Conservation (phyloP, 2,113 vertebrate species). For the Trichechus manatus region DNA sequence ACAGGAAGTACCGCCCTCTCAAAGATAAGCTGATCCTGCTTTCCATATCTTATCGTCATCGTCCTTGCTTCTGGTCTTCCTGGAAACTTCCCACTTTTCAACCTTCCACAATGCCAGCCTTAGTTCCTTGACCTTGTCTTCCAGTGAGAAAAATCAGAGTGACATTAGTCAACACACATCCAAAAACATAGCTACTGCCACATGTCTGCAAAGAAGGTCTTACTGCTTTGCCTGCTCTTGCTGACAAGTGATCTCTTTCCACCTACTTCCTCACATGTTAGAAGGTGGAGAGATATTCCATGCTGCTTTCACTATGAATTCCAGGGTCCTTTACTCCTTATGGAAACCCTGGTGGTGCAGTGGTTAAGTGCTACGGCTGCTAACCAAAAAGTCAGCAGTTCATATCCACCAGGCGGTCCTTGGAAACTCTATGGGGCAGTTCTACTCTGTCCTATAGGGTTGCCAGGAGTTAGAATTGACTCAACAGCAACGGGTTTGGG, state of each 20-base stretch:
- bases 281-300: background rate
- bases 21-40: background rate
- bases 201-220: background rate
- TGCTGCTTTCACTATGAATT: background rate
- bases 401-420: too few relatives aligned
- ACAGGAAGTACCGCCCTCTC: background rate
- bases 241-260: background rate
- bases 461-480: too few relatives aligned
- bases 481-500: too few relatives aligned
- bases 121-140: conserved; percentile 26
- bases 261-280: background rate
- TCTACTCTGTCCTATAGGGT: too few relatives aligned
- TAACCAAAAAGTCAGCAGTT: too few relatives aligned
- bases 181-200: background rate
- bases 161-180: background rate
- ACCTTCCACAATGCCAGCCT: background rate
- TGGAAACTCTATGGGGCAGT: too few relatives aligned
- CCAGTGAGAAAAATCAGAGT: background rate
- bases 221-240: background rate
- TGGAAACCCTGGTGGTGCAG: background rate
- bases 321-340: background rate
- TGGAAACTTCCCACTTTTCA: background rate
- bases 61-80: background rate
- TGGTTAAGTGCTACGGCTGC: too few relatives aligned
- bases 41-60: background rate